Percentiles rank a stretch among this genome's conserved stretches.
phyloP scores from a whole-genome alignment of 2,888 invertebrate species.

The Agrotis exclamationis region DNA sequence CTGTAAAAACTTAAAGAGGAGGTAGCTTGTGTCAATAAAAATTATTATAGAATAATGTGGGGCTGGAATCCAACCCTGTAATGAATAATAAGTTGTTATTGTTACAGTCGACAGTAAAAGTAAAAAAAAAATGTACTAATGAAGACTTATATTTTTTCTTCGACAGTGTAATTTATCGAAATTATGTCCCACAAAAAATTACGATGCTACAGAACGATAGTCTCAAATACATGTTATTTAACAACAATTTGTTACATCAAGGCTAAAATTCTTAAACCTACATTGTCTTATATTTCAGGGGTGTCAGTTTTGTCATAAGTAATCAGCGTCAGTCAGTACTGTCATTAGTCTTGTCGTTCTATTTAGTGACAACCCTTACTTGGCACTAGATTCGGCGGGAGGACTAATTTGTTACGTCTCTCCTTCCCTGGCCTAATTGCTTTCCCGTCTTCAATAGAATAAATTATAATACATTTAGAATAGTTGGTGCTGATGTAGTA shows the following conservation, averaged over 20 bases:
- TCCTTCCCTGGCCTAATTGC: constrained; percentile 51
- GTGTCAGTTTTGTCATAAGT: constrained; percentile 49
- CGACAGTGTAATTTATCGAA: not conserved
- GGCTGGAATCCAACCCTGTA: too few relatives aligned
- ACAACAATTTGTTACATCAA: constrained; percentile 5
- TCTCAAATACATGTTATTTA: not conserved
- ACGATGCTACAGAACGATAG: not conserved
- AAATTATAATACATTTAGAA: constrained; percentile 48
- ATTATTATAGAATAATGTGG: too few relatives aligned
- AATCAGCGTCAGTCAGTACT: constrained; percentile 52
- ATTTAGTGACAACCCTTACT: constrained; percentile 50
- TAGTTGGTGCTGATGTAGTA: not conserved
- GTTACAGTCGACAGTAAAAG: too few relatives aligned
- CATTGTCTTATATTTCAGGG: constrained; percentile 21
- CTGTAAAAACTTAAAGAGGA: too few relatives aligned
- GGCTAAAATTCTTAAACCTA: constrained; percentile 11
- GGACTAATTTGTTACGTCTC: constrained; percentile 54
- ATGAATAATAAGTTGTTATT: too few relatives aligned
- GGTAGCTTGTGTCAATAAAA: too few relatives aligned
- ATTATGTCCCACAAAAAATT: not conserved
- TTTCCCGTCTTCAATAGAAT: constrained; percentile 50
- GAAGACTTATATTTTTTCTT: not conserved
- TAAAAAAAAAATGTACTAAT: not conserved
- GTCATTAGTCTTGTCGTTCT: constrained; percentile 49
- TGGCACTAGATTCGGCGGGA: constrained; percentile 54